These are phyloP conservation scores for Cataglyphis livida DNA, from an alignment of 2,888 invertebrate species.

Conservation along the genomic window DNA sequence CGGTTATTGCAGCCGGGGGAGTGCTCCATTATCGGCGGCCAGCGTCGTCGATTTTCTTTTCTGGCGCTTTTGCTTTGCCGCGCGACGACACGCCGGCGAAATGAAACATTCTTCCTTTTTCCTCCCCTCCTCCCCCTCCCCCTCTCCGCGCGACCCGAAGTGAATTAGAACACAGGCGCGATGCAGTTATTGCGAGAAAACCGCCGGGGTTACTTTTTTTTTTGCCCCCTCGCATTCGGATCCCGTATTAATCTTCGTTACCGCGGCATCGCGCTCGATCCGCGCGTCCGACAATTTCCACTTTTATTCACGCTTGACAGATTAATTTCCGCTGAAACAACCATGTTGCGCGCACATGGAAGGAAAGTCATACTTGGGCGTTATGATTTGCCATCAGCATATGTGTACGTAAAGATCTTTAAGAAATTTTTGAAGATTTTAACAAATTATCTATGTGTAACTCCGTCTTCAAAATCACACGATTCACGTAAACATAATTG, in stretches of 20 bases:
- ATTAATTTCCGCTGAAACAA: constrained; percentile 36
- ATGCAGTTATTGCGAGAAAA: constrained; percentile 42
- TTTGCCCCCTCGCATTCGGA: constrained; percentile 12
- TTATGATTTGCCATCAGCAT: not conserved
- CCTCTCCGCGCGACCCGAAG: not conserved
- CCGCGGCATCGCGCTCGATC: constrained; percentile 10
- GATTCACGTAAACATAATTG: not conserved
- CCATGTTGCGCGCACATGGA: not conserved
- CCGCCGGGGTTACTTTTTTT: constrained; percentile 12
- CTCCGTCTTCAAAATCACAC: not conserved
- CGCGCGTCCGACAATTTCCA: constrained; percentile 18
- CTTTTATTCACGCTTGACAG: constrained; percentile 12
- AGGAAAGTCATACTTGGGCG: not conserved
- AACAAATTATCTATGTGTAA: not conserved
- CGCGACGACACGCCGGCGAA: constrained; percentile 46
- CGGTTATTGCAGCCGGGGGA: constrained; percentile 48
- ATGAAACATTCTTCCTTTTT: constrained; percentile 43
- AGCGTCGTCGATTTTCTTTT: constrained; percentile 51
- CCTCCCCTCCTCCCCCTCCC: not conserved
- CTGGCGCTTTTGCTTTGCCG: constrained; percentile 39
- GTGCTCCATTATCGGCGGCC: constrained; percentile 45
- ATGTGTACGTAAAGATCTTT: not conserved
- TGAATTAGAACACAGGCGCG: constrained; percentile 43
- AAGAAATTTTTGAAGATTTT: not conserved
- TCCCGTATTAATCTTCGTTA: constrained; percentile 48